Percentiles rank a stretch among this genome's conserved stretches.
phyloP scores from a whole-genome alignment of 2,888 invertebrate species.

The Melanargia galathea region DNA sequence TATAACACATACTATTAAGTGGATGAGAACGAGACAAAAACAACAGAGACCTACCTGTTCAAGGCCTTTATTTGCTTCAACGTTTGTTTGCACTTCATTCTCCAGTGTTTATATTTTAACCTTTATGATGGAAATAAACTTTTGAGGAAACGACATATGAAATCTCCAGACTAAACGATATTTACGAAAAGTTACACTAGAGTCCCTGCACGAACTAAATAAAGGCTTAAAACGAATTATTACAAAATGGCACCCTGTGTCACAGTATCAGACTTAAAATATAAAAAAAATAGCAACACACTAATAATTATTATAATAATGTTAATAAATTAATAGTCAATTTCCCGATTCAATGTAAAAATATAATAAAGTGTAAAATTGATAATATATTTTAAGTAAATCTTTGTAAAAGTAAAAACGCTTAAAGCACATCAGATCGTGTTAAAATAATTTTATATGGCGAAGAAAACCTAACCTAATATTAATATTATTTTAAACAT shows the following conservation, averaged over 20 bases:
- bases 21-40: no score
- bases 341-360: not conserved
- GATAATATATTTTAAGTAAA: not conserved
- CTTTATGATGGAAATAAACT: no score
- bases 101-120: no score
- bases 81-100: no score
- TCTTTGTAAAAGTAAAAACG: not conserved
- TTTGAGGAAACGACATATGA: no score
- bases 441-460: not conserved
- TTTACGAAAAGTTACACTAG: no score
- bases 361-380: not conserved
- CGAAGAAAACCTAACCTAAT: not conserved
- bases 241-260: constrained; percentile 15
- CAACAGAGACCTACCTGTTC: no score
- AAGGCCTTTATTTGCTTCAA: no score
- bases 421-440: not conserved
- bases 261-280: constrained; percentile 4
- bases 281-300: not conserved
- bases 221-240: constrained; percentile 2
- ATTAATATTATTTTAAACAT: not conserved
- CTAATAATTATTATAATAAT: not conserved
- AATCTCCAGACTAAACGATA: no score
- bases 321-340: constrained; percentile 16
- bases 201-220: not conserved
- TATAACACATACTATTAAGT: no score